Evolutionary conservation across 1,140 invertebrate genomes (phyloP).

Genomic region (Megalonaias nervosa): DNA sequence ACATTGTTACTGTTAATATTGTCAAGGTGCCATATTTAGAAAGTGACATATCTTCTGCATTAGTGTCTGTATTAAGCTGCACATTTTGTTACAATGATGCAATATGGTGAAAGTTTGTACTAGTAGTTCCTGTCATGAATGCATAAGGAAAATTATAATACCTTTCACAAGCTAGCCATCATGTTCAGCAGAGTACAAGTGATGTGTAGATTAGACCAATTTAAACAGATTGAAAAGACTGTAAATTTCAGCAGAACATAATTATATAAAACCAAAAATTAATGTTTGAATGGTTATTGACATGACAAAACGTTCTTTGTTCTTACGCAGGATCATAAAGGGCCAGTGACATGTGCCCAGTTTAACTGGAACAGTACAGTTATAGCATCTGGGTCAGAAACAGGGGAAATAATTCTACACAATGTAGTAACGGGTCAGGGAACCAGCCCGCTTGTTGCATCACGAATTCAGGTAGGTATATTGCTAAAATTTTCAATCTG

Average conservation of each 20-base stretch:
- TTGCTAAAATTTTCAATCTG: background rate
- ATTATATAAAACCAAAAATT: background rate
- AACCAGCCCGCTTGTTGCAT: constrained; percentile 58
- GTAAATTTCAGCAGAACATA: background rate
- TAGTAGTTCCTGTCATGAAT: too few relatives aligned
- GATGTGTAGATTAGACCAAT: background rate
- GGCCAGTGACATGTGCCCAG: constrained; percentile 55
- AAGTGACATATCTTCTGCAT: too few relatives aligned
- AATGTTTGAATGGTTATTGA: background rate
- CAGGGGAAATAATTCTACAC: constrained; percentile 67
- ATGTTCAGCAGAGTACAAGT: background rate
- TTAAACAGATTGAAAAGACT: background rate
- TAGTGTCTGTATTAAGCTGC: too few relatives aligned
- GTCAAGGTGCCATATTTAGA: too few relatives aligned
- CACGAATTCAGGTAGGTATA: constrained; percentile 58
- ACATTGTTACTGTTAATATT: too few relatives aligned
- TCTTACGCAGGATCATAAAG: constrained; percentile 60
- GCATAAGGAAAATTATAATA: background rate
- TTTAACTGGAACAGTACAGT: constrained; percentile 67
- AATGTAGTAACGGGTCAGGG: constrained; percentile 65
- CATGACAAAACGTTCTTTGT: background rate
- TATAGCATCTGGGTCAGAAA: constrained; percentile 65
- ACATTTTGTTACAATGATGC: too few relatives aligned
- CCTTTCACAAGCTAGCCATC: too few relatives aligned
- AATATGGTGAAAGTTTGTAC: too few relatives aligned